Evolutionary conservation across 2,797 vertebrate genomes (phyloP).

Genomic region (Acrocephalus scirpaceus): DNA sequence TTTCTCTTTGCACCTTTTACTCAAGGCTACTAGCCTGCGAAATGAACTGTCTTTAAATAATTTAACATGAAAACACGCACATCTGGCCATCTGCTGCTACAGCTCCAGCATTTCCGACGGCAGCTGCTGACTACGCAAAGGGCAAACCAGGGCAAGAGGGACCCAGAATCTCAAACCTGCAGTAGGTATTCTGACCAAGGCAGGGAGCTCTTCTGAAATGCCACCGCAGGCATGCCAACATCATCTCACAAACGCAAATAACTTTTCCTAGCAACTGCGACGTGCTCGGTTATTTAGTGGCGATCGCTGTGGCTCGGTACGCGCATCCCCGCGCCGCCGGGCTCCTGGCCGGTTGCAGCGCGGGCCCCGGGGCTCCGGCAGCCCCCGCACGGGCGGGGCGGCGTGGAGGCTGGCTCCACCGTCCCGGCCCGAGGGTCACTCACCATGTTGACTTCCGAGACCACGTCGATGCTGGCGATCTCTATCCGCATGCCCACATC

Average conservation of each 20-base stretch:
- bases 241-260: rapidly evolving
- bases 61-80: background rate
- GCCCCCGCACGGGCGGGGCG: no score
- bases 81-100: background rate
- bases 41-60: background rate
- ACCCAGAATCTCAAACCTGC: background rate
- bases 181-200: background rate
- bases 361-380: background rate
- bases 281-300: rapidly evolving
- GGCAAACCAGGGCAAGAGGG: background rate
- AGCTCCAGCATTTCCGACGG: background rate
- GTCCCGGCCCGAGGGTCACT: conserved; percentile 65
- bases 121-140: background rate
- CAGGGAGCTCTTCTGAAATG: background rate
- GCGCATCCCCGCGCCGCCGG: background rate
- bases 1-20: background rate
- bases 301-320: rapidly evolving
- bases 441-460: conserved; percentile 91
- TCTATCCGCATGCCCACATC: conserved; percentile 89
- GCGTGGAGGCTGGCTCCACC: no score
- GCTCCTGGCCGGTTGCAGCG: rapidly evolving
- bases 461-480: conserved; percentile 89
- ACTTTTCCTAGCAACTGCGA: background rate
- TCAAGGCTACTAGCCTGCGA: background rate
- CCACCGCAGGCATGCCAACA: background rate